Evolutionary conservation across 2,888 invertebrate species (phyloP).

Genomic region (Cheilosia urbana): DNA sequence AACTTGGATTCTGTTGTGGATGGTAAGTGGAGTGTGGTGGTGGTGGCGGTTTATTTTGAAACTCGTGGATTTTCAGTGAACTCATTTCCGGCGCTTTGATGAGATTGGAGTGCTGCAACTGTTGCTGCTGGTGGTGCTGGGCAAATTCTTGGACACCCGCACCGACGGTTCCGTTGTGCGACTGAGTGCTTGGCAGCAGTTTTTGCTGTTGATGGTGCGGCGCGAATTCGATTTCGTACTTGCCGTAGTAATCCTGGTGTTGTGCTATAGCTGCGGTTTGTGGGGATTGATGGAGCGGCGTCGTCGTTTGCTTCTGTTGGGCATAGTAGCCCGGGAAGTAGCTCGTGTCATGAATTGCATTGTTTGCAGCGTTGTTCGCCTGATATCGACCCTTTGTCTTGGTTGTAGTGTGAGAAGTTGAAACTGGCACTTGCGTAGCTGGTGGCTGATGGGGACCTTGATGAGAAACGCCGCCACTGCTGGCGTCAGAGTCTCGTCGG

Average conservation of each 20-base stretch:
- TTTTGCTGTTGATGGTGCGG: slow-evolving; percentile 78
- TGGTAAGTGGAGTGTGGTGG: slow-evolving; percentile 78
- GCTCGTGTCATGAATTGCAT: slow-evolving; percentile 77
- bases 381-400: slow-evolving; percentile 60
- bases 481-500: slow-evolving; percentile 79
- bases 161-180: slow-evolving; percentile 55
- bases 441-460: slow-evolving; percentile 76
- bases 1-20: slow-evolving; percentile 80
- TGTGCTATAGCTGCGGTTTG: slow-evolving; percentile 55
- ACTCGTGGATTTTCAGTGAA: slow-evolving; percentile 78
- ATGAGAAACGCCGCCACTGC: slow-evolving; percentile 75
- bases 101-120: slow-evolving; percentile 76
- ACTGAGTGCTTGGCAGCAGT: slow-evolving; percentile 67
- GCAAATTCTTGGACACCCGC: slow-evolving; percentile 50
- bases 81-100: slow-evolving; percentile 76
- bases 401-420: slow-evolving; percentile 51
- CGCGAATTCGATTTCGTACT: slow-evolving; percentile 82
- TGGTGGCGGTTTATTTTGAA: slow-evolving; percentile 77
- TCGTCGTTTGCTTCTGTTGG: slow-evolving; percentile 77
- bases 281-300: slow-evolving; percentile 75
- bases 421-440: slow-evolving; percentile 56
- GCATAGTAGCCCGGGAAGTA: slow-evolving; percentile 82
- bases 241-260: slow-evolving; percentile 82
- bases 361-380: slow-evolving; percentile 53
- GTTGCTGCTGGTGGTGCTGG: slow-evolving; percentile 74